Evolutionary conservation across 2,113 vertebrate genomes (phyloP).

Genomic region (Notarius quadriscutis): DNA sequence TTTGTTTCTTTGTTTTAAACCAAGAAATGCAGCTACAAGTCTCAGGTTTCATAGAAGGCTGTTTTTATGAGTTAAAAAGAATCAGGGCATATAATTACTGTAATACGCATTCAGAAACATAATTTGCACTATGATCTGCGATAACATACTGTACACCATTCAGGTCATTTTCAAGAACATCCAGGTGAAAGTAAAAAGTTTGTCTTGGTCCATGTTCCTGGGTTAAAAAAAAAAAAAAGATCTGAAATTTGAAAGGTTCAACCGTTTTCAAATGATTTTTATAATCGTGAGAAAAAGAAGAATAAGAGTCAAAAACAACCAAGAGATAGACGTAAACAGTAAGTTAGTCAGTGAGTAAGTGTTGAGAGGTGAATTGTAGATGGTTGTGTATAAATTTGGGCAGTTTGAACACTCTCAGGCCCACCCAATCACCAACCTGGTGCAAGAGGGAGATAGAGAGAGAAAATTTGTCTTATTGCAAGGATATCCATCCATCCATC

Average conservation of each 20-base stretch:
- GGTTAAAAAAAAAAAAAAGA: background rate
- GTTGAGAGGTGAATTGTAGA: background rate
- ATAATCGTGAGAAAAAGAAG: background rate
- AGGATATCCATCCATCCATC: too few species aligned
- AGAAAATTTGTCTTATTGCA: too few species aligned
- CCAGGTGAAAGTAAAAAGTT: background rate
- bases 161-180: background rate
- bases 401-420: too few species aligned
- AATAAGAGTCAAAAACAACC: background rate
- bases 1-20: background rate
- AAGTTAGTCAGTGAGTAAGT: too few species aligned
- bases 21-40: background rate
- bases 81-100: background rate
- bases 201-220: background rate
- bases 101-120: background rate
- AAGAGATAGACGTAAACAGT: background rate
- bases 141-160: background rate
- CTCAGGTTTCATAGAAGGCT: background rate
- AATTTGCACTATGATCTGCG: background rate
- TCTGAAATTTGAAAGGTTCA: background rate
- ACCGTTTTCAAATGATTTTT: background rate
- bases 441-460: too few species aligned
- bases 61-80: background rate
- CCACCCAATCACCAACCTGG: too few species aligned
- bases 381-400: background rate